Base-by-base conservation (phyloP, 2,113 vertebrate species). In the Grammomys surdaster region DNA sequence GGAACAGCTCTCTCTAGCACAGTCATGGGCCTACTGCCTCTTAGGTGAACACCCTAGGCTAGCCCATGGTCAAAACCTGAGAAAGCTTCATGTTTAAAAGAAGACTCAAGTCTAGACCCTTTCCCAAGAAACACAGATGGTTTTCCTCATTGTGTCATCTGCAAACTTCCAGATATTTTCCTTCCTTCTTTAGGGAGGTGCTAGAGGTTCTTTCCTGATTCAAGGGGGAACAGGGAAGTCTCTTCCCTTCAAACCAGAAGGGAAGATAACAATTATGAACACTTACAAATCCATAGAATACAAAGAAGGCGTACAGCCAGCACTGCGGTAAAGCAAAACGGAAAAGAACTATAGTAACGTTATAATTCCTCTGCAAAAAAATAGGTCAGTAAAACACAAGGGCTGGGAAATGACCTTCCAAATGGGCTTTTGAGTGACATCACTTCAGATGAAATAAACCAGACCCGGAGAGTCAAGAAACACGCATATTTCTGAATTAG, bases 231-330 rank as follows among this genome's bases (percentile, higher is more conserved):
- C 51, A 94, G n/a, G 88, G 0, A 90, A 90, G n/a, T 16, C 5
- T 0, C 73, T 56, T 78, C 5, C 10, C 80, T 93, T 95, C 72
- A 65, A 92, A 81, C 31, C 10, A 94, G 60, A n/a, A 93, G 70
- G 69, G 12, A 89, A 63, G 12, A 78, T 92, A 70, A 88, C 58
- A 91, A 92, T 16, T 60, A 26, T 24, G 65, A 89, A 65, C 7
- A 69, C 81, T 93, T 89, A 51, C 36, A 86, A 96, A 94, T 78
- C 91, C 46, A 73, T 16, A 70, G 69, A 91, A 56, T 88, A 88
- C 69, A 88, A 93, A 93, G 22, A 90, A 89, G 5, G 48, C 51
- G 7, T 76, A 73, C 89, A 76, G 88, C 75, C 63, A 77, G 73
- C 4, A 77, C 6, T 40, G 22, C 63, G 48, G 26, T 88, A 51